Evolutionary conservation across 2,113 vertebrate species (phyloP).

Genomic region (Etia nguti): DNA sequence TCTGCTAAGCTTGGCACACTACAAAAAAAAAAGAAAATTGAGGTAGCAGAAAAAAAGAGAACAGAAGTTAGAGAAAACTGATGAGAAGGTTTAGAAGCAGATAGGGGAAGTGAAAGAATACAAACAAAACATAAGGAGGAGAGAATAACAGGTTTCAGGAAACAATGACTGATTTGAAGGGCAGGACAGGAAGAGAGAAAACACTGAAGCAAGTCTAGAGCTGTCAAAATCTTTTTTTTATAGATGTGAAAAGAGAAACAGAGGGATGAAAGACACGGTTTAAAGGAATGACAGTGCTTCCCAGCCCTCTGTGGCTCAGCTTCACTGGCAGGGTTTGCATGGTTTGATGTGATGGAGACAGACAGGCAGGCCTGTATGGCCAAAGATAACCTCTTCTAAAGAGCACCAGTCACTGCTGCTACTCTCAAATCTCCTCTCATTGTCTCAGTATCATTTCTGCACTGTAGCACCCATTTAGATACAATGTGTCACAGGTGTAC

Average conservation of each 20-base stretch:
- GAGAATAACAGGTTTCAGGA: neutral
- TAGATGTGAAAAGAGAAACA: neutral
- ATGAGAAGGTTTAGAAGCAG: neutral
- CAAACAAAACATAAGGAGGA: neutral
- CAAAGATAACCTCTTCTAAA: conserved; percentile 54
- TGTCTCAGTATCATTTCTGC: neutral
- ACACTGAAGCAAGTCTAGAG: neutral
- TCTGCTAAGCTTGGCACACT: neutral
- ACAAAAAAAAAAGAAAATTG: neutral
- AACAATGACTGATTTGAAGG: neutral
- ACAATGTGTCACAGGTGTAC: neutral
- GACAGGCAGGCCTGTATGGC: conserved; percentile 42
- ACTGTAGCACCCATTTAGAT: neutral
- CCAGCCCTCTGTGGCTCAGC: neutral
- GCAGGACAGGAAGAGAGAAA: neutral
- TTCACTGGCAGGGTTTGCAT: conserved; percentile 32
- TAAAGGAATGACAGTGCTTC: conserved; percentile 19
- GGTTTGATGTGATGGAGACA: conserved; percentile 52
- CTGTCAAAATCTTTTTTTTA: neutral
- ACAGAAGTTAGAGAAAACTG: neutral
- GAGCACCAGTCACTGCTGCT: conserved; percentile 34
- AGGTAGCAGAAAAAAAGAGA: neutral
- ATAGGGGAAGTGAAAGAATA: neutral
- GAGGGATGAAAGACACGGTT: neutral
- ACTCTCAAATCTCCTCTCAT: neutral